Conservation (phyloP, 2,797 vertebrate genomes). For the Mustela erminea region DNA sequence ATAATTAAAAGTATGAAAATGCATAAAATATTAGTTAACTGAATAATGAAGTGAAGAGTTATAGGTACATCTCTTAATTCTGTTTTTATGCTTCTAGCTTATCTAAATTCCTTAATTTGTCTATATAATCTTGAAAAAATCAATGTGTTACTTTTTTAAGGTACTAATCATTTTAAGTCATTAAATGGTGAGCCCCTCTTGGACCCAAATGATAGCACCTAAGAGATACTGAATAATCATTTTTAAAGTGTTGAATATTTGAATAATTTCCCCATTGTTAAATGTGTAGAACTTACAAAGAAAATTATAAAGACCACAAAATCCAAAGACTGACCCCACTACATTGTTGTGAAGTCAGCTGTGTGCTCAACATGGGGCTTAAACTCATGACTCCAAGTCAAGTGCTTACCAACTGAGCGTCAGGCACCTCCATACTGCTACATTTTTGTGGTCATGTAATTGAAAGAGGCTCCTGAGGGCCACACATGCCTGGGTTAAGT, state of each 20-base stretch:
- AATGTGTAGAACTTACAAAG: neutral
- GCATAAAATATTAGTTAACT: slow-evolving; percentile 16
- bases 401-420: neutral
- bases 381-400: neutral
- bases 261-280: neutral
- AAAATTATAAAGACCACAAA: neutral
- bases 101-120: neutral
- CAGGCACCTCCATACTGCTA: neutral
- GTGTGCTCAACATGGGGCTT: neutral
- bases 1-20: neutral
- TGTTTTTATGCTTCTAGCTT: neutral
- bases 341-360: neutral
- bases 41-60: neutral
- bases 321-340: neutral
- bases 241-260: slow-evolving; percentile 19
- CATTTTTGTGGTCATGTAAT: neutral
- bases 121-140: neutral
- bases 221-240: neutral
- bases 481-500: neutral
- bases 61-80: slow-evolving; percentile 4
- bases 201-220: neutral
- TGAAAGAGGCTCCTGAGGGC: neutral
- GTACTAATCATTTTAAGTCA: neutral
- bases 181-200: neutral
- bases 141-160: slow-evolving; percentile 27